Evolutionary conservation across 2,113 vertebrate species (phyloP).

Genomic region (Peromyscus californicus): DNA sequence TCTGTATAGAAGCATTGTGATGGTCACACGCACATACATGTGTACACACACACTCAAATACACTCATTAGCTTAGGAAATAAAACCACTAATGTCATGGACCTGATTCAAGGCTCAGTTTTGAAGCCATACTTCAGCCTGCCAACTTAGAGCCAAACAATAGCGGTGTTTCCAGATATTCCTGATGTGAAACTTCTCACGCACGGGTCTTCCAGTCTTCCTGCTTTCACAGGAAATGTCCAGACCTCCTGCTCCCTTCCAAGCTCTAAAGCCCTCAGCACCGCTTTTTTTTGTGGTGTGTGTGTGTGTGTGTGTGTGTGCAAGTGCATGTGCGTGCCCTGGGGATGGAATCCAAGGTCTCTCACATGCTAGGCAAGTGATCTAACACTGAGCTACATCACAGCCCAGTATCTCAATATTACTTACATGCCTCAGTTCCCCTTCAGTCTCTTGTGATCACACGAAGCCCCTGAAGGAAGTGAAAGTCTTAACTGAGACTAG

Average conservation of each 20-base stretch:
- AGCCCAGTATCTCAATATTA: not conserved
- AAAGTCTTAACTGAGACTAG: conserved; percentile 38
- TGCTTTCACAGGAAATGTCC: not conserved
- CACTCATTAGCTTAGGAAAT: not conserved
- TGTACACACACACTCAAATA: not conserved
- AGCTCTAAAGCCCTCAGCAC: not conserved
- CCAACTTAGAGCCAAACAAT: not conserved
- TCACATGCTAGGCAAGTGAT: not conserved
- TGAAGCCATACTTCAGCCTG: not conserved
- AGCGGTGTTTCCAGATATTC: not conserved
- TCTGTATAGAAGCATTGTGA: not conserved
- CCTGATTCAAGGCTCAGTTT: not conserved
- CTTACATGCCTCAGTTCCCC: not conserved
- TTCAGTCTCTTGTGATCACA: not conserved
- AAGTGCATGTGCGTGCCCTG: not conserved
- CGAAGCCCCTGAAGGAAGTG: conserved; percentile 2
- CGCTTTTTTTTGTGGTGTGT: not conserved
- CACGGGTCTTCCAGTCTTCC: not conserved
- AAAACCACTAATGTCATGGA: not conserved
- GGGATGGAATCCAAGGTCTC: not conserved
- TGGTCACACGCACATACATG: not conserved
- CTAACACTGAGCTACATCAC: not conserved
- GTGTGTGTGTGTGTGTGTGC: not conserved
- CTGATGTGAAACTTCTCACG: not conserved
- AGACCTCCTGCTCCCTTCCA: not conserved